Percentiles rank a stretch among this genome's conserved stretches.
Evolutionary conservation across 2,113 vertebrate genomes (phyloP).

Genomic region (Halcyon senegalensis): DNA sequence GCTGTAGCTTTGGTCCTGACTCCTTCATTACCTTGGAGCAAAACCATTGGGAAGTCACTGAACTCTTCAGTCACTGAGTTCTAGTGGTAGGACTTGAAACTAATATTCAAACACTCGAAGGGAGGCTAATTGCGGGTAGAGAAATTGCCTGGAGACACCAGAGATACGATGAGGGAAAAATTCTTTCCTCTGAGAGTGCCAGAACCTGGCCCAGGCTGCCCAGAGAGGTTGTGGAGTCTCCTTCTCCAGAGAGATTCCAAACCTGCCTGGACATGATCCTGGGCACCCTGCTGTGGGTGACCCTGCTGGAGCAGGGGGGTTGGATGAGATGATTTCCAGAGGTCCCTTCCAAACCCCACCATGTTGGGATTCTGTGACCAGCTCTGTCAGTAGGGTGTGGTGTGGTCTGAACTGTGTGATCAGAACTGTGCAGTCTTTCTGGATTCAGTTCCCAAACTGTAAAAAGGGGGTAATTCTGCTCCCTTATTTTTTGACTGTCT

Average conservation of each 20-base stretch:
- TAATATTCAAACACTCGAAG: not conserved
- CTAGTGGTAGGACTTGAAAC: not conserved
- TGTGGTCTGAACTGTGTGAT: not conserved
- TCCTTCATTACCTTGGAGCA: not conserved
- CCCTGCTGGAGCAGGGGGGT: too few relatives aligned
- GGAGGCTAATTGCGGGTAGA: not conserved
- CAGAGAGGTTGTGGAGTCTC: too few relatives aligned
- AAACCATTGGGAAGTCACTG: accelerated
- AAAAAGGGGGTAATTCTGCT: not conserved
- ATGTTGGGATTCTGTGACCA: not conserved
- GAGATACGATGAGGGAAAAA: not conserved
- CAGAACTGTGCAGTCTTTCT: not conserved
- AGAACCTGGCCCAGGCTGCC: too few relatives aligned
- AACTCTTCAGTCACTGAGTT: not conserved
- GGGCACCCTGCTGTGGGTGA: too few relatives aligned
- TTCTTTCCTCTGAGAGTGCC: too few relatives aligned
- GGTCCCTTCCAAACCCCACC: too few relatives aligned
- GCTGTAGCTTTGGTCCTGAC: not conserved
- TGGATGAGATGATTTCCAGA: too few relatives aligned
- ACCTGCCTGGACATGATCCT: too few relatives aligned
- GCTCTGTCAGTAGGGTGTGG: not conserved
- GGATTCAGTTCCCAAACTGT: not conserved
- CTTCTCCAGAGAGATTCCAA: too few relatives aligned
- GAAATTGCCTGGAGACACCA: not conserved
- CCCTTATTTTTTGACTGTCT: not conserved